phyloP scores from a whole-genome alignment of 2,888 invertebrate genomes.

The Euzetes globulus region DNA sequence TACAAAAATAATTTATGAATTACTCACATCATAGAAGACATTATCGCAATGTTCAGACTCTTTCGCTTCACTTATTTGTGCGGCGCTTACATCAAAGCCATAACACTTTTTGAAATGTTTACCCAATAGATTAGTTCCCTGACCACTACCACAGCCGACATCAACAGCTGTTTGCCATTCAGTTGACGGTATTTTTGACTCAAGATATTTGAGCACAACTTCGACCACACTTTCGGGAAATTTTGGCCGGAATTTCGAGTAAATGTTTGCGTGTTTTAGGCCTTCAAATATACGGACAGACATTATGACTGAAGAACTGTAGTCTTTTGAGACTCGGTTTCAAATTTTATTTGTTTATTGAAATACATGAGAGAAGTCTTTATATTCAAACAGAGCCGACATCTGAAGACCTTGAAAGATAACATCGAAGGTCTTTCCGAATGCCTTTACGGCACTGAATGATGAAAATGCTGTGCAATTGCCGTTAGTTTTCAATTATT shows the following conservation, averaged over 20 bases:
- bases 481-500: too few species aligned
- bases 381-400: too few species aligned
- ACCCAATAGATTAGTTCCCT: conserved; percentile 49
- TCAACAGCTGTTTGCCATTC: conserved; percentile 47
- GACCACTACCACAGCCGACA: conserved; percentile 53
- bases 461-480: too few species aligned
- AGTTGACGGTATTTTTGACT: conserved; percentile 33
- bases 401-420: too few species aligned
- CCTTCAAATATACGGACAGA: conserved; percentile 33
- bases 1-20: not conserved
- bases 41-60: conserved; percentile 44
- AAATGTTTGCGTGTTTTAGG: conserved; percentile 35
- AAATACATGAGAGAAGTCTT: too few species aligned
- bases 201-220: conserved; percentile 28
- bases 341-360: too few species aligned
- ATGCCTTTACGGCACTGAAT: too few species aligned
- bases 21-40: conserved; percentile 37
- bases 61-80: conserved; percentile 48
- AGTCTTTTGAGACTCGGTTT: too few species aligned
- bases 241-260: conserved; percentile 32
- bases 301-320: too few species aligned
- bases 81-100: conserved; percentile 50
- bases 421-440: too few species aligned
- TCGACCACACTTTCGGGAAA: conserved; percentile 29
- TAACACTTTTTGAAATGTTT: conserved; percentile 49